Percentiles rank a stretch among this genome's conserved stretches.
Evolutionary conservation across 2,113 vertebrate genomes (phyloP).

Genomic region (Anhinga anhinga): DNA sequence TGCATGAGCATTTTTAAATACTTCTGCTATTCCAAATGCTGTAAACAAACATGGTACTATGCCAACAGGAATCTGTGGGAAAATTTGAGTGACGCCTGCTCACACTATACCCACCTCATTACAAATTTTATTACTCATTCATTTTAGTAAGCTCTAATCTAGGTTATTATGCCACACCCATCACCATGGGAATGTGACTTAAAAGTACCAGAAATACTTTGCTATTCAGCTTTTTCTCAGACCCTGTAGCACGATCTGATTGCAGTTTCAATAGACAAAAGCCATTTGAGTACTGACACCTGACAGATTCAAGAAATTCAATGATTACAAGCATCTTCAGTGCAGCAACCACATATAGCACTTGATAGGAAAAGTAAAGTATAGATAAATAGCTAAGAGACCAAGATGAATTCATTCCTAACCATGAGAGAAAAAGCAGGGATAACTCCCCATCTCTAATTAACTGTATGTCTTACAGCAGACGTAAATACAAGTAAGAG

Average conservation of each 20-base stretch:
- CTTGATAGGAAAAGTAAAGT: neutral
- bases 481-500: neutral
- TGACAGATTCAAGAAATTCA: neutral
- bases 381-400: neutral
- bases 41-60: neutral
- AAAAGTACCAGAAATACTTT: neutral
- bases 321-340: neutral
- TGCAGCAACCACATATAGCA: neutral
- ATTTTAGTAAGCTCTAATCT: neutral
- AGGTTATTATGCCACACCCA: conserved; percentile 53
- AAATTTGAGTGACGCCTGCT: neutral
- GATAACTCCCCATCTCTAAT: neutral
- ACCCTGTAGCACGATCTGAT: neutral
- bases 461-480: neutral
- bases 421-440: neutral
- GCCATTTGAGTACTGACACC: neutral
- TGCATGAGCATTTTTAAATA: neutral
- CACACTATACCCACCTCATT: conserved; percentile 11
- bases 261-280: neutral
- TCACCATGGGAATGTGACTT: conserved; percentile 12
- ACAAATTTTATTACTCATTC: conserved; percentile 36
- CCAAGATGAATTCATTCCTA: neutral
- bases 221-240: conserved; percentile 4
- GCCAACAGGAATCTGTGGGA: conserved; percentile 57
- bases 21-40: neutral